These are phyloP conservation scores for Campylorhamphus procurvoides DNA, from an alignment of 2,113 vertebrate genomes.

Conservation along the genomic window DNA sequence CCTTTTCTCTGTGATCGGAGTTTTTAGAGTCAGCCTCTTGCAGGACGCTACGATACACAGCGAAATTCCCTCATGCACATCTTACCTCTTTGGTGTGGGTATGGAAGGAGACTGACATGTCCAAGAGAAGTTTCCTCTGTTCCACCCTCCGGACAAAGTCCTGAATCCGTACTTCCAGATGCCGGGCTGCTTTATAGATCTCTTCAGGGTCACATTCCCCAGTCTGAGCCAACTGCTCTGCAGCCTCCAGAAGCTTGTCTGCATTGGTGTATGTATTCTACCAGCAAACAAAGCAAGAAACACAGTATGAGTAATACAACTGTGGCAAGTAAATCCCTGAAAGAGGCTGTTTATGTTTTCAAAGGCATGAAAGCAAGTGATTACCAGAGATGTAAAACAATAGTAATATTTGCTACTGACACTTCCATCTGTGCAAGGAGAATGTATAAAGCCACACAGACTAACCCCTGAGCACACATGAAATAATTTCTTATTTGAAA, in stretches of 20 bases:
- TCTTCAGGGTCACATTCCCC: constrained; percentile 99
- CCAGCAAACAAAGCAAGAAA: constrained; percentile 71
- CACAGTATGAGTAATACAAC: constrained; percentile 26
- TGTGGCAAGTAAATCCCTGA: neutral
- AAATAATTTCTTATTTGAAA: constrained; percentile 41
- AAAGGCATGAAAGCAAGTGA: constrained; percentile 7
- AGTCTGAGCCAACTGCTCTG: constrained; percentile 96
- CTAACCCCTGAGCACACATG: neutral
- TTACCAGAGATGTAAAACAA: constrained; percentile 30
- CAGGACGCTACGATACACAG: neutral
- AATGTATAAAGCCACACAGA: neutral
- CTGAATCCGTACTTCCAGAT: constrained; percentile 97
- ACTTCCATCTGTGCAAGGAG: neutral
- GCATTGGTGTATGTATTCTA: constrained; percentile 99
- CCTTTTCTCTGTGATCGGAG: neutral
- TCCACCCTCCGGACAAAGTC: constrained; percentile 97
- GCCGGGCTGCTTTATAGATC: constrained; percentile 98
- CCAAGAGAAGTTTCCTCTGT: constrained; percentile 95
- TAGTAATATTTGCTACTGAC: neutral
- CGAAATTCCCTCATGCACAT: neutral
- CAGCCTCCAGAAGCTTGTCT: constrained; percentile 97
- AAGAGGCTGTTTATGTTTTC: neutral
- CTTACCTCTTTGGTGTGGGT: constrained; percentile 98
- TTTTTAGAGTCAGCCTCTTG: neutral
- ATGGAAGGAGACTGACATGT: constrained; percentile 99